Percentiles rank a stretch among this genome's conserved stretches.
Conservation (phyloP, 2,113 vertebrate species). For the Nibea coibor region DNA sequence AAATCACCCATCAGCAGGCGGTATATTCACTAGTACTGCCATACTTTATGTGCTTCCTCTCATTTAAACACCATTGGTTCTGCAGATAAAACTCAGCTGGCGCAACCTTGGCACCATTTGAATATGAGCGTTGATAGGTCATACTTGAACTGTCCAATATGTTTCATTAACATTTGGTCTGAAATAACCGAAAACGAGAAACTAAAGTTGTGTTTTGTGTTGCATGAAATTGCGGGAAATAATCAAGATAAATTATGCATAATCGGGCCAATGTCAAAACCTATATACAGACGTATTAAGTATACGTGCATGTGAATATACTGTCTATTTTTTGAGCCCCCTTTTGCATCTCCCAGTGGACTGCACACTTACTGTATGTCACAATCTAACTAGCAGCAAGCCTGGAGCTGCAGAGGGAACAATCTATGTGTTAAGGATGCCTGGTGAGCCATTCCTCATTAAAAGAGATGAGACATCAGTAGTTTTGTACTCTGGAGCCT, state of each 20-base stretch:
- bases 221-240: neutral
- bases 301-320: neutral
- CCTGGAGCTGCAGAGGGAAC: slow-evolving; percentile 43
- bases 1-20: slow-evolving; percentile 14
- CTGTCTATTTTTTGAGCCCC: neutral
- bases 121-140: neutral
- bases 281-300: neutral
- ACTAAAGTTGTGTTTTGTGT: slow-evolving; percentile 1
- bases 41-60: neutral
- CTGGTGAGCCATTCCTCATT: slow-evolving; percentile 70
- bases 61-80: slow-evolving; percentile 29
- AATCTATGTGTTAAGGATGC: slow-evolving; percentile 60
- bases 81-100: slow-evolving; percentile 26
- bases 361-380: slow-evolving; percentile 29
- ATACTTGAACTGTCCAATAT: neutral
- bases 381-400: slow-evolving; percentile 43
- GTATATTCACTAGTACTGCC: neutral
- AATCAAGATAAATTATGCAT: neutral
- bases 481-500: slow-evolving; percentile 50
- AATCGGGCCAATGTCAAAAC: neutral
- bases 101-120: neutral
- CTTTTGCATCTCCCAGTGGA: slow-evolving; percentile 12
- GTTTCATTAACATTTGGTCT: neutral
- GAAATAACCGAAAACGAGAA: neutral
- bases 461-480: slow-evolving; percentile 67